Base-by-base conservation (phyloP, 2,888 invertebrate genomes). In the Rambutsinella grinnellia region DNA sequence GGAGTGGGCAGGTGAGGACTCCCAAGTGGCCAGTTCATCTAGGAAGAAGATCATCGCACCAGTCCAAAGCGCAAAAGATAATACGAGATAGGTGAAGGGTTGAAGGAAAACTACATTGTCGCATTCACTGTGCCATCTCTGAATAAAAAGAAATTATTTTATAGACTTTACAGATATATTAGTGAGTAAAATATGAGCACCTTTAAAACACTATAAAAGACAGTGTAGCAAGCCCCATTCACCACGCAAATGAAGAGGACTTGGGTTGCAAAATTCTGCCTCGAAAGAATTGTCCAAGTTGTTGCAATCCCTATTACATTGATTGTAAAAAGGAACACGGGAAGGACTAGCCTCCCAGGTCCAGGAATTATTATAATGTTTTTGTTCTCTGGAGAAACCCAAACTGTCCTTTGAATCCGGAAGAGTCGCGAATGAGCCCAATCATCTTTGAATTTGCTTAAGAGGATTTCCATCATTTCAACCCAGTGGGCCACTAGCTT, bases 171-270 rank as follows among this genome's bases (percentile, higher is more conserved):
- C n/a, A 3, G 13, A 44, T n/a, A 13, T n/a, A 15, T 46, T n/a
- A 8, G 5, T 26, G 5, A 27, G 2, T 21, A 8, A 56, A 57
- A 26, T 17, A 57, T 24, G 17, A n/a, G 21, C 84, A 89, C 89
- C 87, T 89, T 89, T 88, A 89, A 89, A 49, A 87, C 83, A 21
- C 89, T 87, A 83, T 89, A 89, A 83, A 88, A 89, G 1, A 86
- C 79, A 13, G 87, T 86, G 83, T 89, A 89, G 36, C 89, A 84
- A 53, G 89, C 84, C 27, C 89, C 86, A 81, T 89, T 89, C 27
- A 86, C 86, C 49, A 89, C 88, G 83, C 89, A 88, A 62, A 89
- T 88, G 53, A 87, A 85, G 49, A 89, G 85, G 3, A 89, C 85
- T 83, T 87, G 89, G n/a, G 87, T 87, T 6, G 88, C 88, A 85